These are phyloP conservation scores for Drosophila maculinotata DNA, from an alignment of 2,888 invertebrate species.

Conservation along the genomic window DNA sequence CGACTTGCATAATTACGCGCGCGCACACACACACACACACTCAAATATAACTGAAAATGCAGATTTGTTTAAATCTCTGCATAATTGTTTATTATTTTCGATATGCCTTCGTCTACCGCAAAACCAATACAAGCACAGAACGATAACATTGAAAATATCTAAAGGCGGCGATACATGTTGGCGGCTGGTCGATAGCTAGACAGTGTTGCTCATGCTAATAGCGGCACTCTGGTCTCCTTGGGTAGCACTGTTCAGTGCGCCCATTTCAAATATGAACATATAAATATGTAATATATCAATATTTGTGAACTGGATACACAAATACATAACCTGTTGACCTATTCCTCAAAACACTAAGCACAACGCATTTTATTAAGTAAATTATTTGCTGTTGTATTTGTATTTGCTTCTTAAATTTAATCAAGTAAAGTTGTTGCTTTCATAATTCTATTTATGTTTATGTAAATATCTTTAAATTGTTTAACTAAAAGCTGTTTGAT, in stretches of 20 bases:
- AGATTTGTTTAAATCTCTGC: slow-evolving; percentile 46
- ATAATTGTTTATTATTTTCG: slow-evolving; percentile 61
- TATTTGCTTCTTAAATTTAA: slow-evolving; percentile 35
- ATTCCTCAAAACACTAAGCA: slow-evolving; percentile 19
- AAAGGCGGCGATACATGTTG: slow-evolving; percentile 12
- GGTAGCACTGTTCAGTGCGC: slow-evolving; percentile 15
- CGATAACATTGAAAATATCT: slow-evolving; percentile 33
- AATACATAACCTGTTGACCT: background rate
- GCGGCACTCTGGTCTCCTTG: background rate
- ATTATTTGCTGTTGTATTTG: slow-evolving; percentile 26
- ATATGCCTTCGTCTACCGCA: slow-evolving; percentile 52
- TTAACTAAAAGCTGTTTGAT: slow-evolving; percentile 44
- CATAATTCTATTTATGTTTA: slow-evolving; percentile 35
- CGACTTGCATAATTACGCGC: slow-evolving; percentile 62
- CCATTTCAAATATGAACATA: background rate
- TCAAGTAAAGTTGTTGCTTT: slow-evolving; percentile 36
- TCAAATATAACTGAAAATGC: slow-evolving; percentile 31
- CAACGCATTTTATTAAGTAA: slow-evolving; percentile 31
- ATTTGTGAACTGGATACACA: too few species aligned
- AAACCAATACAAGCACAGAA: slow-evolving; percentile 42
- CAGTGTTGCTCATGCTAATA: background rate
- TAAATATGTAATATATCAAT: too few species aligned
- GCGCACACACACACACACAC: slow-evolving; percentile 18
- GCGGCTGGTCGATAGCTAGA: slow-evolving; percentile 32
- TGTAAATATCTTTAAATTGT: slow-evolving; percentile 36